Evolutionary conservation across 2,113 vertebrate genomes (phyloP).

Genomic region (Ardeotis arabs): DNA sequence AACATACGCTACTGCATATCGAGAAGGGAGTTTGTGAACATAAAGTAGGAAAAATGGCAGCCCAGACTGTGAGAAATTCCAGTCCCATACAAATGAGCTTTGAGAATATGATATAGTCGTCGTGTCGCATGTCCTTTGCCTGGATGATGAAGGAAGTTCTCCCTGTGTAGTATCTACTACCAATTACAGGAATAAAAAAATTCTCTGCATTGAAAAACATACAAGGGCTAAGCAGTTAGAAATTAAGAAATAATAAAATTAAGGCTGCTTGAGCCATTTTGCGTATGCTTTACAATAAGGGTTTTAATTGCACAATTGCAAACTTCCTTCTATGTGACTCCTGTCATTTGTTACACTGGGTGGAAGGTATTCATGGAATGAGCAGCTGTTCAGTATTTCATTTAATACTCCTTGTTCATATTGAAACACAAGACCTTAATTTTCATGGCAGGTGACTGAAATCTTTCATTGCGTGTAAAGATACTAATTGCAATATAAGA

Average conservation of each 20-base stretch:
- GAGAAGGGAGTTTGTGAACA: slow-evolving; percentile 12
- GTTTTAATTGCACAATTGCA: neutral
- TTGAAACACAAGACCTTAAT: neutral
- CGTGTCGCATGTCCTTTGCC: slow-evolving; percentile 21
- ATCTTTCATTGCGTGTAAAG: neutral
- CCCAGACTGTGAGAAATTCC: slow-evolving; percentile 10
- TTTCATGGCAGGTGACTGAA: neutral
- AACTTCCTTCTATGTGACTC: neutral
- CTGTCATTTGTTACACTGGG: neutral
- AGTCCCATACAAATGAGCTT: slow-evolving; percentile 44
- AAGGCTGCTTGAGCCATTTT: neutral
- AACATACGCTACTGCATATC: neutral
- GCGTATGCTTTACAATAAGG: neutral
- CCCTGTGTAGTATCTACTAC: neutral
- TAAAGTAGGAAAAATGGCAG: slow-evolving; percentile 36
- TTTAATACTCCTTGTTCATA: neutral
- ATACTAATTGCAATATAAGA: neutral
- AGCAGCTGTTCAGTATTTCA: neutral
- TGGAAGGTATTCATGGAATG: neutral
- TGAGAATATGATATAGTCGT: neutral
- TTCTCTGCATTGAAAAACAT: neutral
- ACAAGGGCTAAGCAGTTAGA: neutral
- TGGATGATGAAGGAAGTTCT: neutral
- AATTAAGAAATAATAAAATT: neutral
- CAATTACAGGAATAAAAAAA: neutral